phyloP scores from a whole-genome alignment of 2,797 vertebrate species.

The Prionace glauca region DNA sequence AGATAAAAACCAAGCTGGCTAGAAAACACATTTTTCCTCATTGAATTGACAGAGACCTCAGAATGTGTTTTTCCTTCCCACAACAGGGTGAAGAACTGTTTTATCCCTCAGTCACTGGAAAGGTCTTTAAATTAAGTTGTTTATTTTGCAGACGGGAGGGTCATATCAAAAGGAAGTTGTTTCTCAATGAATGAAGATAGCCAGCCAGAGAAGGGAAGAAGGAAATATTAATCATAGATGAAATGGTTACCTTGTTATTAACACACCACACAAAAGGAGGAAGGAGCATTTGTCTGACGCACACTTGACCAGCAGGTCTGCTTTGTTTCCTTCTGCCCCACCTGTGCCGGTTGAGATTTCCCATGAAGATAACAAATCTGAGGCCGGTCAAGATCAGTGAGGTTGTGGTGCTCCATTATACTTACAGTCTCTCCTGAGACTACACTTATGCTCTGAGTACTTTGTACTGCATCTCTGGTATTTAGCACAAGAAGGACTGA shows the following conservation, averaged over 20 bases:
- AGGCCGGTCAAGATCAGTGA: constrained; percentile 46
- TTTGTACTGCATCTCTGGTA: neutral
- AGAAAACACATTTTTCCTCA: constrained; percentile 48
- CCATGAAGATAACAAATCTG: constrained; percentile 44
- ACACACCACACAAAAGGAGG: constrained; percentile 44
- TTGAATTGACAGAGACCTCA: constrained; percentile 48
- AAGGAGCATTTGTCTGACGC: constrained; percentile 44
- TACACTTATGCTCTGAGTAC: neutral
- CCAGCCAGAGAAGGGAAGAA: constrained; percentile 44
- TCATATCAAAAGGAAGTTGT: constrained; percentile 46
- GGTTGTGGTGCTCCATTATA: constrained; percentile 45
- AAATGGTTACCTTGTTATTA: constrained; percentile 44
- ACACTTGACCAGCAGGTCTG: constrained; percentile 45
- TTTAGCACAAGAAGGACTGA: neutral
- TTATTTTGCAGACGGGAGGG: constrained; percentile 46
- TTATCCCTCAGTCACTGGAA: constrained; percentile 44
- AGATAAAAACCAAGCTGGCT: constrained; percentile 36
- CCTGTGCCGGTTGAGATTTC: constrained; percentile 46
- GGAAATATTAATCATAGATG: constrained; percentile 44
- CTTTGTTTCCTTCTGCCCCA: constrained; percentile 35
- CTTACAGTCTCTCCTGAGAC: constrained; percentile 46
- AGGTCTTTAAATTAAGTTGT: constrained; percentile 45
- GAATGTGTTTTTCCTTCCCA: neutral
- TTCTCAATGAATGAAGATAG: constrained; percentile 50
- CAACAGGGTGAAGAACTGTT: constrained; percentile 33